Evolutionary conservation across 1,140 invertebrate genomes (phyloP).

Genomic region (Mesaphorura yosii): DNA sequence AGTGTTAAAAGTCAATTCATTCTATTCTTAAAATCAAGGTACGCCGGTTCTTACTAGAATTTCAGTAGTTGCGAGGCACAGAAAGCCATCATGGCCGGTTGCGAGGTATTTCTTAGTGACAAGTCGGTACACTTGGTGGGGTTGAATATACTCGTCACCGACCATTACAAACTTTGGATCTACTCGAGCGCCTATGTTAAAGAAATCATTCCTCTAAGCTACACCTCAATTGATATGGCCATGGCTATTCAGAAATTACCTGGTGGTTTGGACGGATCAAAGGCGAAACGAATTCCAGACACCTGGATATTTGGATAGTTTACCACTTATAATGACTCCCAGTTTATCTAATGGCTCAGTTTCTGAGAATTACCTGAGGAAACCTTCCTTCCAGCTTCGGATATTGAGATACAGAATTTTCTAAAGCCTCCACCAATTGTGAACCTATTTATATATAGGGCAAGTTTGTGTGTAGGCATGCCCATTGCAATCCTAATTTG

Average conservation of each 20-base stretch:
- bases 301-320: slow-evolving; percentile 66
- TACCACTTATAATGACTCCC: no score
- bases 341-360: no score
- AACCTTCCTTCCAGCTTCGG: no score
- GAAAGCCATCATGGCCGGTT: slow-evolving; percentile 68
- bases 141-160: slow-evolving; percentile 66
- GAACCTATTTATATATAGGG: slow-evolving; percentile 49
- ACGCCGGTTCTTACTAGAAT: slow-evolving; percentile 48
- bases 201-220: no score
- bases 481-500: no score
- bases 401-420: no score
- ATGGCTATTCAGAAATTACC: no score
- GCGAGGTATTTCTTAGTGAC: slow-evolving; percentile 70
- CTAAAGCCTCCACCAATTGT: slow-evolving; percentile 57
- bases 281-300: slow-evolving; percentile 68
- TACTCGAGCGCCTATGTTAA: no score
- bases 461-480: no score
- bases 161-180: slow-evolving; percentile 60
- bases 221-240: no score
- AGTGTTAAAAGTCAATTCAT: background rate
- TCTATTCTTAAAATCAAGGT: background rate
- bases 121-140: slow-evolving; percentile 58
- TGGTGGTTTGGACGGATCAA: slow-evolving; percentile 60
- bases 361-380: no score
- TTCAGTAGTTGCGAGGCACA: slow-evolving; percentile 57